These are phyloP conservation scores for Quiscalus mexicanus DNA, from an alignment of 2,113 vertebrate species.

Conservation along the genomic window DNA sequence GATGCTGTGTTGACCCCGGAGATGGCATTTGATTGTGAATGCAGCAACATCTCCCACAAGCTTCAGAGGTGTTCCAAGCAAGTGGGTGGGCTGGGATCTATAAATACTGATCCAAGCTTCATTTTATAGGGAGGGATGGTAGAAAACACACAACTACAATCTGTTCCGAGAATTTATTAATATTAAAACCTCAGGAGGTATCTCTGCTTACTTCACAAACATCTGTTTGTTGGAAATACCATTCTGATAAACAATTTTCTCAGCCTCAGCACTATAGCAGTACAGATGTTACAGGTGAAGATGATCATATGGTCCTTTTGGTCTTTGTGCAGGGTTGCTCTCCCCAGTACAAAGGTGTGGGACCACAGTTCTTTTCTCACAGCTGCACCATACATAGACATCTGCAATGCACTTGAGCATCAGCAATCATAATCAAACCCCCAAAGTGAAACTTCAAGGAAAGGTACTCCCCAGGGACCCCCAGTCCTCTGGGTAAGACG, in stretches of 20 bases:
- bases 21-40: background rate
- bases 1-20: background rate
- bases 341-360: background rate
- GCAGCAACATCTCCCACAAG: background rate
- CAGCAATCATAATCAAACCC: background rate
- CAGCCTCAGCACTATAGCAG: background rate
- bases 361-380: background rate
- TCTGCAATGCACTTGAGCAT: background rate
- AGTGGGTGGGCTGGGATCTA: background rate
- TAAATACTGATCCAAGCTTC: background rate
- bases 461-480: background rate
- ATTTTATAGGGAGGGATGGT: background rate
- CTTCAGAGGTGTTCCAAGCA: background rate
- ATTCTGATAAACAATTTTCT: background rate
- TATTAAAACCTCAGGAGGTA: background rate
- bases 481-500: background rate
- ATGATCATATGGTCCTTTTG: background rate
- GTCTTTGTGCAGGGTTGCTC: background rate
- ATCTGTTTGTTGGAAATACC: background rate
- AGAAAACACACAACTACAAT: conserved; percentile 7
- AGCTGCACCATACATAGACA: background rate
- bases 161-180: background rate
- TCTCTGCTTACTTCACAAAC: background rate
- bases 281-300: background rate
- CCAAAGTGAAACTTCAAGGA: background rate